Percentiles rank a stretch among this genome's conserved stretches.
phyloP scores from a whole-genome alignment of 2,888 invertebrate species.

The Polydrusus pterygomalis region DNA sequence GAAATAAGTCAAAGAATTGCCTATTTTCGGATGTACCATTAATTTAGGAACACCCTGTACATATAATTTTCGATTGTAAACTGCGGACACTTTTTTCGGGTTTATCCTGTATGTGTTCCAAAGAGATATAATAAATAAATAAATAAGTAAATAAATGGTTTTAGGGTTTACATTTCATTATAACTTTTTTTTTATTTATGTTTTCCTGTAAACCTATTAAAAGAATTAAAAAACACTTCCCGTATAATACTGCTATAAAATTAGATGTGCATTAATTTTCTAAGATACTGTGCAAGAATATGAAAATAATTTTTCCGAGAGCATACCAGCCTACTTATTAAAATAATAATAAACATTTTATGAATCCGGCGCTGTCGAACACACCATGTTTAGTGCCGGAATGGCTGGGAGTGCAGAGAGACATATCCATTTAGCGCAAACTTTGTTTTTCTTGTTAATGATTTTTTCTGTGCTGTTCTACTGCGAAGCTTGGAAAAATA shows the following conservation, averaged over 20 bases:
- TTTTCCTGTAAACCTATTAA: too few species aligned
- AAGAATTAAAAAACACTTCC: too few species aligned
- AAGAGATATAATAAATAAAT: too few species aligned
- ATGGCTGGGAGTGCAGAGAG: slow-evolving; percentile 18
- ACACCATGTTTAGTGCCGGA: slow-evolving; percentile 5
- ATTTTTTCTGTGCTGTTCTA: background rate
- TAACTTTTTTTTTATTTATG: too few species aligned
- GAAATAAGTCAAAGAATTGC: too few species aligned
- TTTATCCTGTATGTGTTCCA: too few species aligned
- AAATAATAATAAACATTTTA: slow-evolving; percentile 19
- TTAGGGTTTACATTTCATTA: too few species aligned
- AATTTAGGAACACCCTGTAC: too few species aligned
- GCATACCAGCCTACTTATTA: slow-evolving; percentile 4
- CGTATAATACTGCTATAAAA: background rate
- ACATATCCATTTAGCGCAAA: slow-evolving; percentile 19
- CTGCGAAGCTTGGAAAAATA: slow-evolving; percentile 4
- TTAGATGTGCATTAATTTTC: background rate
- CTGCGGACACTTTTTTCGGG: too few species aligned
- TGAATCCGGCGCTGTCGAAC: background rate
- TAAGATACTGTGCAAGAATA: slow-evolving; percentile 14
- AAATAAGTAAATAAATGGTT: too few species aligned
- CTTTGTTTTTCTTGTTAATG: slow-evolving; percentile 24
- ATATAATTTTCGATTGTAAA: too few species aligned
- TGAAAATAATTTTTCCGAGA: background rate
- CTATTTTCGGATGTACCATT: too few species aligned